These are phyloP conservation scores for Anableps anableps DNA, from an alignment of 2,797 vertebrate genomes.

Conservation along the genomic window DNA sequence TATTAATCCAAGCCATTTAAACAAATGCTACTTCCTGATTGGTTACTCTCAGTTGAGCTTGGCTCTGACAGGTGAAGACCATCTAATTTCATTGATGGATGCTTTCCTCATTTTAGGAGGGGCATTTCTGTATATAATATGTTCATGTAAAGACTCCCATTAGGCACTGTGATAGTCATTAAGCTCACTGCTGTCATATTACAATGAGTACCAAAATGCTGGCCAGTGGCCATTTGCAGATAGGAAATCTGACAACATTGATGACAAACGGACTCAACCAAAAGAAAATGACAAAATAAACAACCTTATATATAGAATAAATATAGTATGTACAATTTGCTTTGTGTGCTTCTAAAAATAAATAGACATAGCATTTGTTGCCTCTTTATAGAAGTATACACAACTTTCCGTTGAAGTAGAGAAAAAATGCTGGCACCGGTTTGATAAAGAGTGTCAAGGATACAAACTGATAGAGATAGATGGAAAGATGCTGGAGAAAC, in stretches of 20 bases:
- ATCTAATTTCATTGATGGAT: constrained; percentile 57
- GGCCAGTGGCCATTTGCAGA: constrained; percentile 71
- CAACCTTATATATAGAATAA: constrained; percentile 87
- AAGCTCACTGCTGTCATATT: constrained; percentile 49
- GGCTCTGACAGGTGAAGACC: constrained; percentile 81
- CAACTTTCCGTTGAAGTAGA: constrained; percentile 73
- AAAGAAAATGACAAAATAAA: constrained; percentile 83
- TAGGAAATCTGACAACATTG: constrained; percentile 45
- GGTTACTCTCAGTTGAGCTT: constrained; percentile 70
- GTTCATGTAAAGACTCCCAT: constrained; percentile 60
- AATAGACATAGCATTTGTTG: constrained; percentile 84
- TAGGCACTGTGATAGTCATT: constrained; percentile 77
- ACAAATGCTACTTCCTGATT: constrained; percentile 72
- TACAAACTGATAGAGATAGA: constrained; percentile 36
- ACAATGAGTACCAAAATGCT: constrained; percentile 54
- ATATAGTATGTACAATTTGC: constrained; percentile 88
- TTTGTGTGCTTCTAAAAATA: constrained; percentile 87
- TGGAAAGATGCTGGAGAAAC: constrained; percentile 44
- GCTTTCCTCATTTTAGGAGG: constrained; percentile 15
- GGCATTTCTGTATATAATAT: constrained; percentile 28
- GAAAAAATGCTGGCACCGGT: constrained; percentile 72
- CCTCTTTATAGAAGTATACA: constrained; percentile 83
- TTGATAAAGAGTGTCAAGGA: constrained; percentile 62
- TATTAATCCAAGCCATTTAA: constrained; percentile 73
- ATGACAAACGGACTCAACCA: constrained; percentile 63